phyloP scores from a whole-genome alignment of 2,113 vertebrate species.

The Corythornis madagascariensis region DNA sequence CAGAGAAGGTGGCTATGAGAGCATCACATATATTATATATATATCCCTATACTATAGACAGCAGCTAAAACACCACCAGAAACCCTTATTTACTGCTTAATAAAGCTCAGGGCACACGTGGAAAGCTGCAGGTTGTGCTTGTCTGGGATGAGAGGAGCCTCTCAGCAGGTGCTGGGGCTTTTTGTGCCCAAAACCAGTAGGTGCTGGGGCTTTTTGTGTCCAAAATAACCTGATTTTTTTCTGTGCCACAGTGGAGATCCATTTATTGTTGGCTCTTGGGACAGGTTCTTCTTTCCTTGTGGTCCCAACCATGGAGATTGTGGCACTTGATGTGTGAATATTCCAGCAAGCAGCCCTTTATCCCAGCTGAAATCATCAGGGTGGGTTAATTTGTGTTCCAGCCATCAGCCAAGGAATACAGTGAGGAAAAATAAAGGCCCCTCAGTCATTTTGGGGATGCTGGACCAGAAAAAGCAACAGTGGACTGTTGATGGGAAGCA shows the following conservation, averaged over 20 bases:
- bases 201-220: not conserved
- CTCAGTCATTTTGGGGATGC: not conserved
- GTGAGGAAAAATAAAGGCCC: conserved; percentile 3
- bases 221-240: not conserved
- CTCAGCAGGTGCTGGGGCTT: not conserved
- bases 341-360: not conserved
- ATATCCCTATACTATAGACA: not conserved
- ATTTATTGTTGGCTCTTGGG: not conserved
- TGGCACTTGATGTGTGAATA: not conserved
- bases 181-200: not conserved
- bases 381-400: not conserved
- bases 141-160: not conserved
- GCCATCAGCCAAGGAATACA: not conserved
- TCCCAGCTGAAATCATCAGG: not conserved
- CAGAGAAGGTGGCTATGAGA: not conserved
- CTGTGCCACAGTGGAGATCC: not conserved
- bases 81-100: not conserved
- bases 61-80: not conserved
- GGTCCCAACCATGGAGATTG: not conserved
- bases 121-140: not conserved
- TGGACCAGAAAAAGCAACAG: not conserved
- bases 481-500: not conserved
- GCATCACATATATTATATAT: not conserved
- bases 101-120: rapidly evolving
- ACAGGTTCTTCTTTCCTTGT: not conserved